Conservation (phyloP, 53 echinoderm and acorn worm genomes). For the Glandiceps talaboti region DNA sequence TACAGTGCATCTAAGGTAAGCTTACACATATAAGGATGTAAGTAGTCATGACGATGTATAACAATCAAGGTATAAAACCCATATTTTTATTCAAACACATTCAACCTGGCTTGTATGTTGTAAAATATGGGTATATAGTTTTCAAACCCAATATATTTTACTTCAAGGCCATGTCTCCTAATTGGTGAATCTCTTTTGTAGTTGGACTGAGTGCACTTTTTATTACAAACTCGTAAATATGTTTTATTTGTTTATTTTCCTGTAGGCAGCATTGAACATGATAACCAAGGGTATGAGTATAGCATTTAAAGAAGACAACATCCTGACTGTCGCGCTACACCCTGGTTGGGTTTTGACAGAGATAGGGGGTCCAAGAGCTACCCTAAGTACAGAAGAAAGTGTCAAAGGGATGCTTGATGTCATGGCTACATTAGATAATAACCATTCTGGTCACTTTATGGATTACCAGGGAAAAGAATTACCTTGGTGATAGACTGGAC, state of each 20-base stretch:
- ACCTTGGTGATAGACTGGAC: not conserved
- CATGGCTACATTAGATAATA: not conserved
- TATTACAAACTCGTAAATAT: not conserved
- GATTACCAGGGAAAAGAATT: not conserved
- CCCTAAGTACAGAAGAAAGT: not conserved
- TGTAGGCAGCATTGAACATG: conserved; percentile 16
- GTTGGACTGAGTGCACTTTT: too few relatives aligned
- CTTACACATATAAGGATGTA: too few relatives aligned
- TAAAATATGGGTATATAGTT: too few relatives aligned
- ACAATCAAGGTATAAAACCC: too few relatives aligned
- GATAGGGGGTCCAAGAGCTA: not conserved
- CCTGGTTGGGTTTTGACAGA: conserved; percentile 7
- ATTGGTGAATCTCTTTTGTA: too few relatives aligned
- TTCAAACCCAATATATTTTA: too few relatives aligned
- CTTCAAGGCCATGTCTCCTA: too few relatives aligned
- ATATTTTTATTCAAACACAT: too few relatives aligned
- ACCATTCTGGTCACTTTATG: not conserved
- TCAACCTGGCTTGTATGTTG: too few relatives aligned
- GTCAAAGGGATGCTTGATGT: not conserved
- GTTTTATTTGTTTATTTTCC: not conserved
- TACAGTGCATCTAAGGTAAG: not conserved
- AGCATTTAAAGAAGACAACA: conserved; percentile 1
- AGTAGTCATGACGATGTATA: too few relatives aligned
- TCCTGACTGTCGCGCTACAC: conserved; percentile 2
- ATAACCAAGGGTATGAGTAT: not conserved